phyloP scores from a whole-genome alignment of 2,113 vertebrate species.

The Halichoerus grypus region DNA sequence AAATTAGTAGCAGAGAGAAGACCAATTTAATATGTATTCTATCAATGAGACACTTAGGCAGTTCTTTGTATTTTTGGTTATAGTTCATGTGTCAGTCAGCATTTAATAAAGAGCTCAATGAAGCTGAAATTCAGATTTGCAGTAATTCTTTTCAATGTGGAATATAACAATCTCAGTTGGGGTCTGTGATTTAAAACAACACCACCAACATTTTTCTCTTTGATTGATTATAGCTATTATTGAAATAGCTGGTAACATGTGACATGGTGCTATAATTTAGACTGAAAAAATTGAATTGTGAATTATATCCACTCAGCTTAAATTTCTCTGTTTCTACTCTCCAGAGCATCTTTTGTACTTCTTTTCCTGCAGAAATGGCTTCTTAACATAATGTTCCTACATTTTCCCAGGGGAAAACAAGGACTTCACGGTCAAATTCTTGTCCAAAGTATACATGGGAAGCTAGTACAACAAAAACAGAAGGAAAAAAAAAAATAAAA shows the following conservation, averaged over 20 bases:
- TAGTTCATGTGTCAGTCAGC: constrained; percentile 43
- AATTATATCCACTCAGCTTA: constrained; percentile 57
- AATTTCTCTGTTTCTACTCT: constrained; percentile 65
- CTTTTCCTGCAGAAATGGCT: constrained; percentile 51
- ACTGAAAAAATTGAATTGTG: constrained; percentile 67
- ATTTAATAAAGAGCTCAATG: constrained; percentile 35
- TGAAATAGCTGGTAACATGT: constrained; percentile 65
- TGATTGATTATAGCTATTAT: constrained; percentile 72
- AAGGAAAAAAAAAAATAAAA: background rate
- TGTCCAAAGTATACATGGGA: background rate
- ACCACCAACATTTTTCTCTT: constrained; percentile 63
- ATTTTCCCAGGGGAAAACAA: constrained; percentile 54
- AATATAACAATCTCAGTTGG: constrained; percentile 4
- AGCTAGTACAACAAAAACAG: constrained; percentile 27
- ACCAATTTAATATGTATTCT: constrained; percentile 16
- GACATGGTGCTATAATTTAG: constrained; percentile 66
- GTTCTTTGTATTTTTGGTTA: constrained; percentile 59
- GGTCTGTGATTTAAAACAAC: constrained; percentile 56
- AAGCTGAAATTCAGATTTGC: constrained; percentile 60
- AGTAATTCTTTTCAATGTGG: background rate
- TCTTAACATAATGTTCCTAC: constrained; percentile 58
- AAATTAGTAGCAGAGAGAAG: constrained; percentile 25
- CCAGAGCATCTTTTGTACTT: constrained; percentile 59
- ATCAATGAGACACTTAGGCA: background rate
- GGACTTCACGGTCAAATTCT: constrained; percentile 4